Evolutionary conservation across 2,797 vertebrate species (phyloP).

Genomic region (Spinibarbus caldwelli): DNA sequence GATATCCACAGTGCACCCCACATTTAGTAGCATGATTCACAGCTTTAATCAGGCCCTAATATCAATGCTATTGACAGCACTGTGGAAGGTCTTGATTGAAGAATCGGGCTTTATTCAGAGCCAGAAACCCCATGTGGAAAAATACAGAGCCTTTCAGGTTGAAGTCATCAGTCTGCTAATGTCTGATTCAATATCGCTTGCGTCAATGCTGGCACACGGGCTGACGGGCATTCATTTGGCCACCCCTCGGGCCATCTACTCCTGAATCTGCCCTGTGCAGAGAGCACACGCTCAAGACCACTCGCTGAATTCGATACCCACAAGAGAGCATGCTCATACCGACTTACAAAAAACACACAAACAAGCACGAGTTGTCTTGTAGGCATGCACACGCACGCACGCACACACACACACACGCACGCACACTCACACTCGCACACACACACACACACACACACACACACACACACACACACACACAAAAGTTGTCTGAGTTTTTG

Average conservation of each 20-base stretch:
- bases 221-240: slow-evolving; percentile 60
- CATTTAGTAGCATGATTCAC: slow-evolving; percentile 32
- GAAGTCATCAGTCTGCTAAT: slow-evolving; percentile 55
- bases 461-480: no score
- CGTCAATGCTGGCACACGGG: slow-evolving; percentile 42
- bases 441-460: no score
- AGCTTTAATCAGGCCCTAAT: slow-evolving; percentile 45
- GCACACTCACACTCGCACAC: no score
- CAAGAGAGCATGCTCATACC: slow-evolving; percentile 4
- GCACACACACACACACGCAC: no score
- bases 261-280: slow-evolving; percentile 61
- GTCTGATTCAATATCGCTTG: slow-evolving; percentile 60
- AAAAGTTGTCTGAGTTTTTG: not conserved
- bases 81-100: slow-evolving; percentile 45
- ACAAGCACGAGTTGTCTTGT: not conserved
- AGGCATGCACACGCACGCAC: not conserved
- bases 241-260: slow-evolving; percentile 54
- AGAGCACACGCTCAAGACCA: slow-evolving; percentile 62
- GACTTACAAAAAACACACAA: no score
- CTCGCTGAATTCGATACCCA: slow-evolving; percentile 14
- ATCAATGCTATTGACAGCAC: slow-evolving; percentile 39
- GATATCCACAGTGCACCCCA: slow-evolving; percentile 24
- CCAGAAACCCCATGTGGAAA: slow-evolving; percentile 45
- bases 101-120: slow-evolving; percentile 39
- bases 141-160: slow-evolving; percentile 21